Evolutionary conservation across 2,113 vertebrate species (phyloP), one percentile per base, ranked within the genome.

Genomic region (Alethe diademata): DNA sequence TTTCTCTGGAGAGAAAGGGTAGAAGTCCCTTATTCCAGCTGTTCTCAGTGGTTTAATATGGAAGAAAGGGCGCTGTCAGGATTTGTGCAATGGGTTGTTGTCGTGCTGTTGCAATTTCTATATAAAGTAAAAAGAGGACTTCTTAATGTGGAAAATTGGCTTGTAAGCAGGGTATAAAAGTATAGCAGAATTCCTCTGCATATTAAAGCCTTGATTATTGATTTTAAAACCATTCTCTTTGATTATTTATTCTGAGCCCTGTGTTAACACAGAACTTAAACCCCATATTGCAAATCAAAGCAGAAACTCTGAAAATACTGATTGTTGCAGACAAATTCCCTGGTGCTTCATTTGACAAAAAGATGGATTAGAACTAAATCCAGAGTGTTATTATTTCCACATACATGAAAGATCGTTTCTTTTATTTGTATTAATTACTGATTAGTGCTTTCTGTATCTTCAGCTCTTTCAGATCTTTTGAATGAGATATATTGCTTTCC

Each of bases 391-490:
- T 97, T 98, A 97, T 97, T 93, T 81, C 93, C 92, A 94, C 87
- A 86, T 91, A 50, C 86, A 66, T 96, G 97, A 98, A 95, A 94
- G 96, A 98, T 95, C 91, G 95, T 97, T 95, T 97, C 95, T 95
- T 95, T 83, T 82, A 95, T 96, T 96, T 93, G 84, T 97, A 92
- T 95, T 97, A 97, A 97, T 97, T 97, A 96, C 96, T 97, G 97
- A 98, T 97, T 97, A 97, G 95, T 51, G 38, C 89, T 84, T 91
- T 89, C 93, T 96, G 89, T 93, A 94, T 91, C 95, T 96, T 87
- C 43, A 74, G 62, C 33, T 93, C 62, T 86, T 94, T 87, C 65
- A 87, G 88, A 38, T 71, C 62, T 75, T 96, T 70, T 83, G 80
- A 85, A 81, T 90, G 96, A 95, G 90, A 92, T 95, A 40, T 88